These are phyloP conservation scores for Popillia japonica DNA, from an alignment of 1,140 invertebrate species.

Conservation along the genomic window DNA sequence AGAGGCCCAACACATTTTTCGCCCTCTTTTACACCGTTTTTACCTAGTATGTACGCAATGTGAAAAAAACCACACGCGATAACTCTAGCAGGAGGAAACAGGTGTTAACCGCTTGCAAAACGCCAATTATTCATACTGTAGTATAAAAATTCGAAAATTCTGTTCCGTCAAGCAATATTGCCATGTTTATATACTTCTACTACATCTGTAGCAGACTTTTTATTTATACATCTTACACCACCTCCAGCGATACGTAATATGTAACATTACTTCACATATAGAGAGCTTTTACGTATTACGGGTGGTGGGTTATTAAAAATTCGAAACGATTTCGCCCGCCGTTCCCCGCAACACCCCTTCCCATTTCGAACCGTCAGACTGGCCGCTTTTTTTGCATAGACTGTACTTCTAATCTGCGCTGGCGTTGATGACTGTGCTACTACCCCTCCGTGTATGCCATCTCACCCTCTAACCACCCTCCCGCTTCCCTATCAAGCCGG, in stretches of 20 bases:
- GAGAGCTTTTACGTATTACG: neutral
- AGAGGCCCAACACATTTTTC: too few relatives aligned
- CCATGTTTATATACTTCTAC: neutral
- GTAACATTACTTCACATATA: conserved; percentile 13
- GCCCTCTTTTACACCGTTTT: too few relatives aligned
- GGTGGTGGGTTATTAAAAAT: conserved; percentile 35
- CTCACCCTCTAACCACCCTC: conserved; percentile 43
- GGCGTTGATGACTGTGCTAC: conserved; percentile 56
- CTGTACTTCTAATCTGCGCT: conserved; percentile 58
- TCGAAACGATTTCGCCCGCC: neutral
- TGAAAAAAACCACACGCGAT: neutral
- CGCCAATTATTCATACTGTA: conserved; percentile 40
- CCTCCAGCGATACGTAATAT: neutral
- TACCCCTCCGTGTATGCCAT: conserved; percentile 43
- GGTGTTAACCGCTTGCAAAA: conserved; percentile 38
- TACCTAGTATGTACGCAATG: neutral
- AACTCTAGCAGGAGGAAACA: neutral
- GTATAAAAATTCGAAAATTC: neutral
- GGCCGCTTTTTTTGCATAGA: conserved; percentile 44
- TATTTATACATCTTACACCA: neutral
- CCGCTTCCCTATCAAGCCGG: conserved; percentile 24
- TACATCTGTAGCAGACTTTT: neutral
- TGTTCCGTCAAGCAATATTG: neutral
- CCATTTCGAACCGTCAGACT: neutral
- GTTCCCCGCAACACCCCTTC: neutral